Conservation (phyloP, 2,888 invertebrate species). For the Autographa pulchrina region DNA sequence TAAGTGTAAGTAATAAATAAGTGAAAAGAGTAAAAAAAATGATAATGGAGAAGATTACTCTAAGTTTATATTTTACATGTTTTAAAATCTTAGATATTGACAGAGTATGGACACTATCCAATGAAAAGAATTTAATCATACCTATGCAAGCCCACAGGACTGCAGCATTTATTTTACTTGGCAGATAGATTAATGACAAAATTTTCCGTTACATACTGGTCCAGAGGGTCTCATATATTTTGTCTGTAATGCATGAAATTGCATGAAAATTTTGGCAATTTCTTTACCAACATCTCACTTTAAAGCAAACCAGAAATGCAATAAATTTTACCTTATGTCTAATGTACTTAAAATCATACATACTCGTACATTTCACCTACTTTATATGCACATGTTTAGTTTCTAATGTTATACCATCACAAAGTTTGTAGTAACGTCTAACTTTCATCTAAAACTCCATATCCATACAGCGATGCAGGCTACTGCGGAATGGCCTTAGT, state of each 20-base stretch:
- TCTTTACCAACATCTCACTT: not conserved
- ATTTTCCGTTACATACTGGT: not conserved
- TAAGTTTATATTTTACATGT: too few relatives aligned
- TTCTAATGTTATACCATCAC: not conserved
- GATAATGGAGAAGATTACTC: too few relatives aligned
- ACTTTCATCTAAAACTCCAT: not conserved
- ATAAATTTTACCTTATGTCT: too few relatives aligned
- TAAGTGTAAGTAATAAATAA: too few relatives aligned
- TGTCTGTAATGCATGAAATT: not conserved
- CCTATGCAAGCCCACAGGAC: not conserved
- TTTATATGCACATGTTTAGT: not conserved
- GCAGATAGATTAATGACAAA: conserved; percentile 2
- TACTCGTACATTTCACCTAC: too few relatives aligned
- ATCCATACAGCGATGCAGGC: not conserved
- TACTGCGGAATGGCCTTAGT: conserved; percentile 1
- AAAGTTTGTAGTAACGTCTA: not conserved
- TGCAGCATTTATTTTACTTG: not conserved
- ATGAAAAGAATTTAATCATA: conserved; percentile 4
- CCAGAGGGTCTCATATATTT: conserved; percentile 1
- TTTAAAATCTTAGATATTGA: too few relatives aligned
- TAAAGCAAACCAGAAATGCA: not conserved
- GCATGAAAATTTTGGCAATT: not conserved
- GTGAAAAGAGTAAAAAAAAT: too few relatives aligned
- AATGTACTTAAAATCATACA: too few relatives aligned
- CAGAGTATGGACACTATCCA: too few relatives aligned